Conservation (phyloP, 2,888 invertebrate genomes). For the Drosophila mercatorum region DNA sequence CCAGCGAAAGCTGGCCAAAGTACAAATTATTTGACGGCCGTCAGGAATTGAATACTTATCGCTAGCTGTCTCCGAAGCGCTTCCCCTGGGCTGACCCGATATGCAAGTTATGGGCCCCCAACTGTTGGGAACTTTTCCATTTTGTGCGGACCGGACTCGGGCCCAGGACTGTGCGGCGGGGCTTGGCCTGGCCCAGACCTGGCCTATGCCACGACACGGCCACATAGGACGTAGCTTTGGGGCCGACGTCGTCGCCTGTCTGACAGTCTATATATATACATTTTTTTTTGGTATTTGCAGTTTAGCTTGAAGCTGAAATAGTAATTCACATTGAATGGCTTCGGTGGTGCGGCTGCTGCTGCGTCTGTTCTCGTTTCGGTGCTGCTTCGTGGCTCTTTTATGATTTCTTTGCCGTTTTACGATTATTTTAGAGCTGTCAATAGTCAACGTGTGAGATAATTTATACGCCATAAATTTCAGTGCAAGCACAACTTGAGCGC, state of each 20-base stretch:
- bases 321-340: slow-evolving; percentile 76
- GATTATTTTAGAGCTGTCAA: slow-evolving; percentile 82
- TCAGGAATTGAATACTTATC: slow-evolving; percentile 31
- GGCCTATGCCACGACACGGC: slow-evolving; percentile 57
- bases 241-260: slow-evolving; percentile 73
- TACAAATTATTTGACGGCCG: slow-evolving; percentile 37
- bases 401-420: slow-evolving; percentile 79
- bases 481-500: slow-evolving; percentile 62
- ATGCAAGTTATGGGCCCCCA: slow-evolving; percentile 76
- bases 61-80: slow-evolving; percentile 25
- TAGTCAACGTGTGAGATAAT: slow-evolving; percentile 81
- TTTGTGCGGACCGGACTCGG: slow-evolving; percentile 50
- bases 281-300: slow-evolving; percentile 34
- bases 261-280: slow-evolving; percentile 34
- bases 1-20: slow-evolving; percentile 23
- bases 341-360: slow-evolving; percentile 24
- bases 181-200: slow-evolving; percentile 4
- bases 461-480: slow-evolving; percentile 81
- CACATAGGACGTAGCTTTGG: slow-evolving; percentile 59
- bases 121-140: slow-evolving; percentile 77
- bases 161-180: background rate
- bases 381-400: slow-evolving; percentile 61
- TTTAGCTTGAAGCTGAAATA: slow-evolving; percentile 73
- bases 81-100: slow-evolving; percentile 25
- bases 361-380: slow-evolving; percentile 47